Conservation (phyloP, 2,113 vertebrate genomes). For the Pionites leucogaster region DNA sequence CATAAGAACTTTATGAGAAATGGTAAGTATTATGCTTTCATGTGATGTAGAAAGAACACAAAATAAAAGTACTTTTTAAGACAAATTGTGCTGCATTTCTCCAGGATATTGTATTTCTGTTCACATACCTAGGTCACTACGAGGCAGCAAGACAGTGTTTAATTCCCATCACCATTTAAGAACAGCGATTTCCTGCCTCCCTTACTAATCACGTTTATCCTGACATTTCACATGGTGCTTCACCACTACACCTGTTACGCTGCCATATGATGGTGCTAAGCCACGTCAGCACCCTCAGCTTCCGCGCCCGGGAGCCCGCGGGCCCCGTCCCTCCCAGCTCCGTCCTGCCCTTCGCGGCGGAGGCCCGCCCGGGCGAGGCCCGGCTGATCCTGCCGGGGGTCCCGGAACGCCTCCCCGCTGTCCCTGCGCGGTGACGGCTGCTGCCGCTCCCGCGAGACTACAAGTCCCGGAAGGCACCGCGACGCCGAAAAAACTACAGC, state of each 20-base stretch:
- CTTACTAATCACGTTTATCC: fast-evolving
- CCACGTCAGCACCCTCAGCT: not conserved
- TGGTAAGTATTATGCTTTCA: fast-evolving
- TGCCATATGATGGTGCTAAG: not conserved
- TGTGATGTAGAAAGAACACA: fast-evolving
- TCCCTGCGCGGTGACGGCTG: not conserved
- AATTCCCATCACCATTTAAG: not conserved
- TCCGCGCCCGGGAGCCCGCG: no score
- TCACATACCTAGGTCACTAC: fast-evolving
- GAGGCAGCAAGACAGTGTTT: fast-evolving
- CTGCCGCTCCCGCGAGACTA: fast-evolving
- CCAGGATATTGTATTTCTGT: fast-evolving
- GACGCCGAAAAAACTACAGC: fast-evolving
- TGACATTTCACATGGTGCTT: fast-evolving
- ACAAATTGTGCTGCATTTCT: not conserved
- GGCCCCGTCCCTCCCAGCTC: not conserved
- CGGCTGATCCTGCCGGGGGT: no score
- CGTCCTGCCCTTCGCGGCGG: not conserved
- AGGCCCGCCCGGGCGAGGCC: not conserved
- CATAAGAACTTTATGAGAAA: not conserved
- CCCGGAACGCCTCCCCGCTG: not conserved
- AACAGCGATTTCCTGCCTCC: fast-evolving
- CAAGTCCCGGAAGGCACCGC: not conserved
- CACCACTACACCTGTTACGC: fast-evolving
- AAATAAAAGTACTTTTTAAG: not conserved